phyloP scores from a whole-genome alignment of 1,140 invertebrate genomes.

The Lycorma delicatula region DNA sequence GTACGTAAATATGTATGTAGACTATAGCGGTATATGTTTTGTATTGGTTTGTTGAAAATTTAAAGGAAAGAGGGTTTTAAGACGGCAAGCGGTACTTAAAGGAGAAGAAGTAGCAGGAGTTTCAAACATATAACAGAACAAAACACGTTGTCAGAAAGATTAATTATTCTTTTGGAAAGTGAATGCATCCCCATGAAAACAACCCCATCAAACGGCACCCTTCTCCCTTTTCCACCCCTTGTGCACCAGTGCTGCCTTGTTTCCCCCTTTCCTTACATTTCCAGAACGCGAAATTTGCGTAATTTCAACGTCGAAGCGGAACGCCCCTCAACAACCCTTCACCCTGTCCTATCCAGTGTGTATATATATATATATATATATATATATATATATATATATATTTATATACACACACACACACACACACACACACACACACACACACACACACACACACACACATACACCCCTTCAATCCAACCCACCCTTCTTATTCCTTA shows the following conservation, averaged over 20 bases:
- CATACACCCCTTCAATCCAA: not conserved
- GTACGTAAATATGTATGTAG: too few relatives aligned
- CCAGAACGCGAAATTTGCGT: conserved; percentile 6
- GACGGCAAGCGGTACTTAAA: too few relatives aligned
- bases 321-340: conserved; percentile 1
- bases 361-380: too few relatives aligned
- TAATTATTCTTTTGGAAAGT: conserved; percentile 5
- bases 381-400: too few relatives aligned
- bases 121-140: too few relatives aligned
- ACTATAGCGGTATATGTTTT: too few relatives aligned
- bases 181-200: conserved; percentile 7
- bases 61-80: too few relatives aligned
- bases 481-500: not conserved
- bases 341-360: too few relatives aligned
- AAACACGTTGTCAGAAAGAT: conserved; percentile 5
- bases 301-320: conserved; percentile 6
- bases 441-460: too few relatives aligned
- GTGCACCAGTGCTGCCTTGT: not conserved
- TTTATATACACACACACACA: too few relatives aligned
- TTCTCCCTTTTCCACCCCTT: not conserved
- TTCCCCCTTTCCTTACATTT: conserved; percentile 2
- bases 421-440: too few relatives aligned
- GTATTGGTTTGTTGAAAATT: too few relatives aligned
- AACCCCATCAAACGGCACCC: conserved; percentile 3
- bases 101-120: not conserved